These are phyloP conservation scores for Muscicapa adusta DNA, from an alignment of 2,113 vertebrate species.

Conservation along the genomic window DNA sequence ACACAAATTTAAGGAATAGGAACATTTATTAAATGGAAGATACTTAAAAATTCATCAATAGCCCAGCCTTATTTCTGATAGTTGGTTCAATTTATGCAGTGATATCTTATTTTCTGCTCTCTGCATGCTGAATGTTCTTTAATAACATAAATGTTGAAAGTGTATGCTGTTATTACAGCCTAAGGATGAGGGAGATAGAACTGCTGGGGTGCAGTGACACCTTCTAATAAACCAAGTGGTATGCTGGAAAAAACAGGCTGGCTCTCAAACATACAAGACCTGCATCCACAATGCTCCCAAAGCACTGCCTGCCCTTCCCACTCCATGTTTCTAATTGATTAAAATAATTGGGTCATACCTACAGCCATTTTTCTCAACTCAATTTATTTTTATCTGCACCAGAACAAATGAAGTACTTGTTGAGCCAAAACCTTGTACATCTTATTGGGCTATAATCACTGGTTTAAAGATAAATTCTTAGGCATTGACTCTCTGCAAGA, in stretches of 20 bases:
- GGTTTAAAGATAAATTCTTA: background rate
- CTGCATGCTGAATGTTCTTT: background rate
- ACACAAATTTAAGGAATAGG: background rate
- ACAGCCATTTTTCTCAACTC: background rate
- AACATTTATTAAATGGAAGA: slow-evolving; percentile 10
- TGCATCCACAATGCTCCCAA: background rate
- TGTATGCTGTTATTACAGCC: background rate
- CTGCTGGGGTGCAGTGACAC: background rate
- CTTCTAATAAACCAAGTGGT: background rate
- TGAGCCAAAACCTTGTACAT: background rate
- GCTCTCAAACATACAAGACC: background rate
- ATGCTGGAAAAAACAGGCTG: background rate
- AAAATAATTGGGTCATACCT: background rate
- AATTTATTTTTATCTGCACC: background rate
- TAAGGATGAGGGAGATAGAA: background rate
- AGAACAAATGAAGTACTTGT: background rate
- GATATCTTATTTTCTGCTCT: slow-evolving; percentile 10
- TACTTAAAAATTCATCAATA: slow-evolving; percentile 17
- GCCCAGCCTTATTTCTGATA: background rate
- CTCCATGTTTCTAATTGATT: background rate
- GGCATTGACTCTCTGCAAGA: background rate
- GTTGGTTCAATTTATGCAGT: background rate
- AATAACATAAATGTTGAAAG: background rate
- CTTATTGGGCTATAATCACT: background rate
- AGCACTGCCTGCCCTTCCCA: background rate